These are phyloP conservation scores for Microcebus murinus DNA, from an alignment of 2,113 vertebrate genomes.

Conservation along the genomic window DNA sequence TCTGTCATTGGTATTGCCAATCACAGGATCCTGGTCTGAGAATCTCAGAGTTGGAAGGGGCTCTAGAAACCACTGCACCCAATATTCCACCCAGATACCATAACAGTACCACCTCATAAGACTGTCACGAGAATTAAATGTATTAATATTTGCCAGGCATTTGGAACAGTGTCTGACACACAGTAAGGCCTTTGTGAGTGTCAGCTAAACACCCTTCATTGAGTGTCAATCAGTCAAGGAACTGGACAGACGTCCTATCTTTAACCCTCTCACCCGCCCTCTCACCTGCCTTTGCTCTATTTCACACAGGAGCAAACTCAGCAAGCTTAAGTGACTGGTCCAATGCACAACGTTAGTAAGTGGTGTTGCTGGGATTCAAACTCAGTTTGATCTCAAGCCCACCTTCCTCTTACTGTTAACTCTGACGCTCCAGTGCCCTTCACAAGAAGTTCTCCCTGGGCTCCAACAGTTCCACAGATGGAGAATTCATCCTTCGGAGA, in stretches of 20 bases:
- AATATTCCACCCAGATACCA: background rate
- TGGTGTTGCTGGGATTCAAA: background rate
- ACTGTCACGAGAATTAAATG: background rate
- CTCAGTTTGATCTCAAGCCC: background rate
- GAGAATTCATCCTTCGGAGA: background rate
- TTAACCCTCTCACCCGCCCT: background rate
- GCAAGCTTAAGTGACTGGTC: background rate
- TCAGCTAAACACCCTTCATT: background rate
- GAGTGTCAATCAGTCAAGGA: background rate
- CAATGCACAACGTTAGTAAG: background rate
- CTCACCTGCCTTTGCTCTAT: background rate
- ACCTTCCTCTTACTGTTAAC: background rate
- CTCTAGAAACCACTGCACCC: background rate
- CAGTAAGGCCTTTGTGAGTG: background rate
- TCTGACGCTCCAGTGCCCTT: background rate
- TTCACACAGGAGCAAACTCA: background rate
- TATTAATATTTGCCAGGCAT: background rate
- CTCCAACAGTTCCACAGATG: background rate
- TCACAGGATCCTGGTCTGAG: background rate
- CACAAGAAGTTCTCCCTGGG: background rate
- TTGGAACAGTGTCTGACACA: background rate
- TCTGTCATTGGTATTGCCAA: background rate
- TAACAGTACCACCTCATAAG: background rate
- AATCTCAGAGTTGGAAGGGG: background rate
- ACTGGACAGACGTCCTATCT: background rate